Conservation (phyloP, 2,113 vertebrate species). For the Morphnarchus princeps region DNA sequence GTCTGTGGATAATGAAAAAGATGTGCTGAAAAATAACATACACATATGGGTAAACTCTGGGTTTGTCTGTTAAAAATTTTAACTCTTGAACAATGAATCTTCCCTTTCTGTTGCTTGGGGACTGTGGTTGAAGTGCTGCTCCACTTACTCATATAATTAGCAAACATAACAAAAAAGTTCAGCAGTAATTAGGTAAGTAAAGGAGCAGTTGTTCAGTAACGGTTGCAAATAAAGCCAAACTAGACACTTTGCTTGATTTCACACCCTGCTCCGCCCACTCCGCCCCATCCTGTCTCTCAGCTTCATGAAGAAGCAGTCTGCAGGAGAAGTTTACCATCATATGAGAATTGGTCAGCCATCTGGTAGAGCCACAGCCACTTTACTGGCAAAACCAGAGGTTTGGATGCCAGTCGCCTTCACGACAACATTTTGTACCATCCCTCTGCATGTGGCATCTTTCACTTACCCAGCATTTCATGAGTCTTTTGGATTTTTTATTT, state of each 20-base stretch:
- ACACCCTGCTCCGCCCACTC: background rate
- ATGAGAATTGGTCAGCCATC: background rate
- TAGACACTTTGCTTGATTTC: background rate
- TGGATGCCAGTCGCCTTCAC: background rate
- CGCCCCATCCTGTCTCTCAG: background rate
- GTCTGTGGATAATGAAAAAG: background rate
- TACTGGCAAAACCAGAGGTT: background rate
- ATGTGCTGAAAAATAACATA: background rate
- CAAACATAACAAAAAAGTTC: background rate
- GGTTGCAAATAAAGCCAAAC: background rate
- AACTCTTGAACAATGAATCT: background rate
- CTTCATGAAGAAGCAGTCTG: background rate
- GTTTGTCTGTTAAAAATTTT: background rate
- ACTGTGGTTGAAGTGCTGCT: background rate
- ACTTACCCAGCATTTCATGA: background rate
- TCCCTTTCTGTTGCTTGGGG: background rate
- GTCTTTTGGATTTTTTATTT: background rate
- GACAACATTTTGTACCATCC: background rate
- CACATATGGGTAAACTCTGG: accelerated
- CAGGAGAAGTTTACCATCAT: background rate
- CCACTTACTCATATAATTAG: background rate
- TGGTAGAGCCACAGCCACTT: background rate
- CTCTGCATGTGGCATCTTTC: background rate
- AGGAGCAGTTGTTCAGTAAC: background rate
- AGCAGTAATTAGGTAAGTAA: background rate